Conservation (phyloP, 2,888 invertebrate genomes). For the Heliconius charithonia region DNA sequence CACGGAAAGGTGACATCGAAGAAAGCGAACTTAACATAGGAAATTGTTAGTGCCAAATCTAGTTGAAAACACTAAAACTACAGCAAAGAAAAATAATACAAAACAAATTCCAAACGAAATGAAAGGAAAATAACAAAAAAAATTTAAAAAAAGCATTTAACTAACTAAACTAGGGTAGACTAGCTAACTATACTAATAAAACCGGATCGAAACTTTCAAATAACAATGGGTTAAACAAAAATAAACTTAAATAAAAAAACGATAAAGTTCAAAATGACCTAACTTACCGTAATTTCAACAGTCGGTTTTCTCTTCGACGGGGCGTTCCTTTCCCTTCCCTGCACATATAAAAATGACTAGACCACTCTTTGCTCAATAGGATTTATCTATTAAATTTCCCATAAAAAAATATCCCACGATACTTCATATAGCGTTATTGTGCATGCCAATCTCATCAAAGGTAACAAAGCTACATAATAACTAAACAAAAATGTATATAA, state of each 20-base stretch:
- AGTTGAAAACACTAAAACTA: background rate
- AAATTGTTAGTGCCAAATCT: background rate
- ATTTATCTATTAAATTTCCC: conserved; percentile 48
- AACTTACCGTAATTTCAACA: conserved; percentile 58
- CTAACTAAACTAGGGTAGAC: conserved; percentile 10
- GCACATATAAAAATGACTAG: conserved; percentile 83
- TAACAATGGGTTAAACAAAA: background rate
- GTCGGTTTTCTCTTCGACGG: conserved; percentile 53
- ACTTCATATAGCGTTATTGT: conserved; percentile 68
- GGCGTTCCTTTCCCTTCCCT: conserved; percentile 76
- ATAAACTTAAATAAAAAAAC: background rate
- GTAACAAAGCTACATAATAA: conserved; percentile 71
- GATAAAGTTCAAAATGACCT: conserved; percentile 15
- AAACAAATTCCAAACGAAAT: conserved; percentile 4
- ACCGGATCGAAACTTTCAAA: background rate
- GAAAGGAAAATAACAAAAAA: conserved; percentile 17
- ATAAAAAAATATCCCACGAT: conserved; percentile 41
- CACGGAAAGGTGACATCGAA: no score
- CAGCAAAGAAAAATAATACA: background rate
- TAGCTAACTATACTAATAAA: conserved; percentile 12
- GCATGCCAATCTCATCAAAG: conserved; percentile 77
- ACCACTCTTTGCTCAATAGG: conserved; percentile 77
- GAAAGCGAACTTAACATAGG: no score
- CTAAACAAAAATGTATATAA: conserved; percentile 58
- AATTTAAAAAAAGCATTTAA: conserved; percentile 16